phyloP scores from a whole-genome alignment of 2,888 invertebrate genomes.

The Cryptus viduatorius region DNA sequence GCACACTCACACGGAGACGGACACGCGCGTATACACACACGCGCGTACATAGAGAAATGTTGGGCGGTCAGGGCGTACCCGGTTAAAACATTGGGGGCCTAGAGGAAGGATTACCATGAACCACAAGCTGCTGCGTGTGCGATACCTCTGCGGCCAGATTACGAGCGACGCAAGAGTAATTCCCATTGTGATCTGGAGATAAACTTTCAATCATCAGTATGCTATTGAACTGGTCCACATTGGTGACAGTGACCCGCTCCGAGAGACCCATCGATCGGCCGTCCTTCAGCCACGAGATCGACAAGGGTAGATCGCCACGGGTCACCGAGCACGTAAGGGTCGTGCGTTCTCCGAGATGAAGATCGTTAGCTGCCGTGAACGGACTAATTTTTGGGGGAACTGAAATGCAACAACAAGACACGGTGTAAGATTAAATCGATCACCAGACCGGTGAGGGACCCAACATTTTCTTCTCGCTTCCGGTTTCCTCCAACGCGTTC shows the following conservation, averaged over 20 bases:
- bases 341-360: constrained; percentile 91
- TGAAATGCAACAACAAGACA: constrained; percentile 81
- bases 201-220: constrained; percentile 92
- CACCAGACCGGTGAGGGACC: background rate
- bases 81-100: constrained; percentile 78
- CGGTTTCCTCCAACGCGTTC: background rate
- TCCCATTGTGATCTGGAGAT: constrained; percentile 91
- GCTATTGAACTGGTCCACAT: constrained; percentile 92
- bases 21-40: constrained; percentile 63
- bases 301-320: constrained; percentile 91
- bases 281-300: constrained; percentile 92
- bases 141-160: constrained; percentile 91
- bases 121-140: constrained; percentile 90
- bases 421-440: constrained; percentile 57
- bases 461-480: background rate
- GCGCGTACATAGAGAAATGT: constrained; percentile 58
- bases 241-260: constrained; percentile 89
- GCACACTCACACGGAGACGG: constrained; percentile 69
- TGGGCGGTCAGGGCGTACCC: constrained; percentile 81
- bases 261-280: constrained; percentile 88
- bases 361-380: constrained; percentile 89
- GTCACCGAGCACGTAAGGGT: constrained; percentile 91
- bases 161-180: constrained; percentile 91
- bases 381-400: constrained; percentile 93
- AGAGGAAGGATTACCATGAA: constrained; percentile 90